Percentiles rank a stretch among this genome's conserved stretches.
These are phyloP conservation scores for Pocillopora meandrina DNA, from an alignment of 92 coral and sea anemone genomes.

Conservation along the genomic window DNA sequence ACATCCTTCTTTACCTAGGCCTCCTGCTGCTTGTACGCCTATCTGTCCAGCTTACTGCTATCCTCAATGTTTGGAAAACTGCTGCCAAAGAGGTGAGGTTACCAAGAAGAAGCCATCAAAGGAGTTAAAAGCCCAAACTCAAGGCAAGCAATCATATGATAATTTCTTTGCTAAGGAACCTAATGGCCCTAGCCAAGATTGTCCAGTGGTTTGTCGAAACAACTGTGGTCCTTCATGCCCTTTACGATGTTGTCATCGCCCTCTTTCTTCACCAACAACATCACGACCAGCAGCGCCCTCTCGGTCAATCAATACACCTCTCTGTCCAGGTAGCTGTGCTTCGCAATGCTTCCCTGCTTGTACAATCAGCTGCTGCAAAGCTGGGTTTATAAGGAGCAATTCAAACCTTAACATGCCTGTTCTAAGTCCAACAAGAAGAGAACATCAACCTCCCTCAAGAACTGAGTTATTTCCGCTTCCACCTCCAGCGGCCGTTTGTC, in stretches of 20 bases:
- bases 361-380: conserved; percentile 34
- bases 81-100: conserved; percentile 22
- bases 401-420: not conserved
- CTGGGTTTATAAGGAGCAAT: not conserved
- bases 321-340: conserved; percentile 33
- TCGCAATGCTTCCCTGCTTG: conserved; percentile 47
- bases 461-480: not conserved
- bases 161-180: conserved; percentile 35
- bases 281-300: not conserved
- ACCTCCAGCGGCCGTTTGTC: conserved; percentile 40
- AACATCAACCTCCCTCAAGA: conserved; percentile 1
- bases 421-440: conserved; percentile 26
- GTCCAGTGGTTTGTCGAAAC: conserved; percentile 29
- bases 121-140: not conserved
- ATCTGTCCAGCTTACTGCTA: conserved; percentile 67
- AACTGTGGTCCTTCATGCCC: conserved; percentile 40
- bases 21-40: conserved; percentile 38
- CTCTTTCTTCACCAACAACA: not conserved
- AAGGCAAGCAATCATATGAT: conserved; percentile 25
- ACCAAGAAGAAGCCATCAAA: conserved; percentile 1
- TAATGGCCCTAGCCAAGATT: conserved; percentile 14
- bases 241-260: conserved; percentile 25
- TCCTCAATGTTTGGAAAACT: conserved; percentile 47
- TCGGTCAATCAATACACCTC: not conserved
- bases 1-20: conserved; percentile 18